Evolutionary conservation across 2,797 vertebrate species (phyloP).

Genomic region (Pipistrellus pipistrellus): DNA sequence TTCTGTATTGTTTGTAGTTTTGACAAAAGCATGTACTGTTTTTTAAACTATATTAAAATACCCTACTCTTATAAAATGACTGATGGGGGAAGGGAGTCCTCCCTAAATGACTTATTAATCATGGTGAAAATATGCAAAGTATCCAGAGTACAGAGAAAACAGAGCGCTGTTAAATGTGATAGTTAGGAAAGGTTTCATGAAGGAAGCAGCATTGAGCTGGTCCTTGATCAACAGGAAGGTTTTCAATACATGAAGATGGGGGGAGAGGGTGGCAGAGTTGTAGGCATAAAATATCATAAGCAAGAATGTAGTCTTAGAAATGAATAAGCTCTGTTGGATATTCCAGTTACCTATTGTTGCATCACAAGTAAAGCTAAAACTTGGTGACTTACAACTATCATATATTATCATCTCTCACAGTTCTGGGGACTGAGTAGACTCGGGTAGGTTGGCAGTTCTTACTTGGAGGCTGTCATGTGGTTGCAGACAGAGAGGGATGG

Average conservation of each 20-base stretch:
- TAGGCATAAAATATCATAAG: neutral
- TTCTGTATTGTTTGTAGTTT: neutral
- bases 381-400: neutral
- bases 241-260: neutral
- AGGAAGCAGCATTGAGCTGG: neutral
- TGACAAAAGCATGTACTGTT: conserved; percentile 35
- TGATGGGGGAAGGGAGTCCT: neutral
- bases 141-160: neutral
- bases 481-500: neutral
- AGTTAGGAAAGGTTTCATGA: neutral
- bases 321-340: neutral
- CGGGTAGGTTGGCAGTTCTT: neutral
- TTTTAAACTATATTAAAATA: neutral
- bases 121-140: neutral
- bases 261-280: neutral
- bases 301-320: conserved; percentile 26
- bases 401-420: neutral
- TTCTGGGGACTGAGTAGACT: neutral
- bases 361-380: conserved; percentile 34
- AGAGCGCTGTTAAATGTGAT: neutral
- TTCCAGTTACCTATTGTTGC: neutral
- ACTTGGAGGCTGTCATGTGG: neutral
- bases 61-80: conserved; percentile 8
- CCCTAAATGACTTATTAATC: neutral
- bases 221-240: neutral